These are phyloP conservation scores for Musca domestica DNA, from an alignment of 1,140 invertebrate genomes.

Conservation along the genomic window DNA sequence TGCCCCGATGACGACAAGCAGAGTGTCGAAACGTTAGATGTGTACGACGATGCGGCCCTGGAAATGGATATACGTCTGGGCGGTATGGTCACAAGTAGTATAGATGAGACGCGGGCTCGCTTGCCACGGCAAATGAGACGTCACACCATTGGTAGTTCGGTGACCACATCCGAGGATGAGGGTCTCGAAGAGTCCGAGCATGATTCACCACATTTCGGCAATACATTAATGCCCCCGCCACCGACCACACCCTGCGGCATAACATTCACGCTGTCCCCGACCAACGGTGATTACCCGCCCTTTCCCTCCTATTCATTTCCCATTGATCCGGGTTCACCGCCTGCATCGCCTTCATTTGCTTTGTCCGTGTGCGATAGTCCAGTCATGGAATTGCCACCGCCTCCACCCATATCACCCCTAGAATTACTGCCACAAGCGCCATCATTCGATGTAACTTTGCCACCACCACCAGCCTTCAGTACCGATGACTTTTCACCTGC, in stretches of 20 bases:
- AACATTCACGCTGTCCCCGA: constrained; percentile 68
- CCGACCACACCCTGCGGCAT: constrained; percentile 58
- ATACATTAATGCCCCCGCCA: constrained; percentile 39
- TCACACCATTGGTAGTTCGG: constrained; percentile 46
- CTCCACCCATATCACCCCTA: constrained; percentile 51
- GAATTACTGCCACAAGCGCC: constrained; percentile 25
- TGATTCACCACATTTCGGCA: constrained; percentile 48
- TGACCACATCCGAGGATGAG: constrained; percentile 47
- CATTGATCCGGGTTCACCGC: constrained; percentile 55
- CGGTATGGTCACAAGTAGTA: constrained; percentile 32
- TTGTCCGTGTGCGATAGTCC: constrained; percentile 44
- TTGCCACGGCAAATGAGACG: constrained; percentile 45
- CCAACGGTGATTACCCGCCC: constrained; percentile 52
- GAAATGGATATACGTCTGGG: constrained; percentile 46
- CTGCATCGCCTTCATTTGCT: constrained; percentile 54
- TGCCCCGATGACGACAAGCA: background rate
- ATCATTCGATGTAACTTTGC: constrained; percentile 26
- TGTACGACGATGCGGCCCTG: constrained; percentile 39
- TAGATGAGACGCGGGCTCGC: constrained; percentile 41
- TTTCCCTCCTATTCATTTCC: constrained; percentile 35
- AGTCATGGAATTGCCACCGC: constrained; percentile 56
- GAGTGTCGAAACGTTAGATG: constrained; percentile 5
- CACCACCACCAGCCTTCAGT: constrained; percentile 30
- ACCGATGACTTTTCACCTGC: constrained; percentile 12
- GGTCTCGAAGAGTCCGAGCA: constrained; percentile 42